A percentile compares a stretch with the other conserved stretches of the same genome.
Conservation (phyloP, 2,888 invertebrate species). For the Argyresthia goedartella region DNA sequence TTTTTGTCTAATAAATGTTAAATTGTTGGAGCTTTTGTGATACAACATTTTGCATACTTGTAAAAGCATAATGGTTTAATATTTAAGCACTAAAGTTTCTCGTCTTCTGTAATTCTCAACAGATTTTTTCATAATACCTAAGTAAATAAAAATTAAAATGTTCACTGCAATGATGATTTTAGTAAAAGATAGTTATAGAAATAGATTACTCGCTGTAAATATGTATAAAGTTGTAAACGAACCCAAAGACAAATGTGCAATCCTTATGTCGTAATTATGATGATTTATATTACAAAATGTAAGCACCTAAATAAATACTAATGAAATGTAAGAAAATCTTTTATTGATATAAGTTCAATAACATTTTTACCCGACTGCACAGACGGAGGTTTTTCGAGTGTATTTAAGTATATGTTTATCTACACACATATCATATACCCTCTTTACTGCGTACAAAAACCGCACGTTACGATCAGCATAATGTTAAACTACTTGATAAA, state of each 20-base stretch:
- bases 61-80: not conserved
- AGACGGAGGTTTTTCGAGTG: too few species aligned
- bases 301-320: slow-evolving; percentile 5
- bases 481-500: too few species aligned
- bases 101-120: not conserved
- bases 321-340: slow-evolving; percentile 1
- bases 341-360: too few species aligned
- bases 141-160: too few species aligned
- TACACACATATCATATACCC: too few species aligned
- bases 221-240: slow-evolving; percentile 24
- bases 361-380: too few species aligned
- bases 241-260: slow-evolving; percentile 65
- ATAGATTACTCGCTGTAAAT: slow-evolving; percentile 14
- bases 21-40: not conserved
- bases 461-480: too few species aligned
- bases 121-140: too few species aligned
- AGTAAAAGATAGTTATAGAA: too few species aligned
- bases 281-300: slow-evolving; percentile 1
- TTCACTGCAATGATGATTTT: too few species aligned
- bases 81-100: not conserved
- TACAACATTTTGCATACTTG: not conserved
- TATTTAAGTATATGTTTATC: too few species aligned
- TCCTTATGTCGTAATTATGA: slow-evolving; percentile 36
- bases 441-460: too few species aligned
- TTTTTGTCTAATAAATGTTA: slow-evolving; percentile 6